A percentile compares a stretch with the other conserved stretches of the same genome.
Evolutionary conservation across 35 echinoderm and acorn worm species (phyloP).

Genomic region (Lytechinus variegatus): DNA sequence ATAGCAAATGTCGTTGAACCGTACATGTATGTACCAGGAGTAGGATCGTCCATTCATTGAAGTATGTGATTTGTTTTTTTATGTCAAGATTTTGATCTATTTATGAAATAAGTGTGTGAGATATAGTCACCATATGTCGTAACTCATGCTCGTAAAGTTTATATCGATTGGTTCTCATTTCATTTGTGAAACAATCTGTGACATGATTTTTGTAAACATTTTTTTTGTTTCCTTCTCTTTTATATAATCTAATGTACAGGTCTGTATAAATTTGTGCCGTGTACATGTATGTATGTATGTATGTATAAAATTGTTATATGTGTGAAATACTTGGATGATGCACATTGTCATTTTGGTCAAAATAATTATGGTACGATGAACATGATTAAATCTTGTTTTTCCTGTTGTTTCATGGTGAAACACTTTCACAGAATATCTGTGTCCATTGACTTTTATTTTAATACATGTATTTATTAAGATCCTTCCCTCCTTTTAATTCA

Average conservation of each 20-base stretch:
- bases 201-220: not conserved
- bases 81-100: not conserved
- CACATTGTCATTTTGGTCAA: not conserved
- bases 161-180: not conserved
- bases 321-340: not conserved
- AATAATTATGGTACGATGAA: not conserved
- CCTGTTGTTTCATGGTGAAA: slow-evolving; percentile 1
- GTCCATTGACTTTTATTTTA: not conserved
- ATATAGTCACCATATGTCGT: not conserved
- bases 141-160: slow-evolving; percentile 7
- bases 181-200: not conserved
- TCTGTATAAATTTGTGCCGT: no score
- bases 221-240: not conserved
- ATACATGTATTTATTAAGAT: not conserved
- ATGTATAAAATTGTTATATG: not conserved
- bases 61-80: not conserved
- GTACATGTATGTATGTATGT: not conserved
- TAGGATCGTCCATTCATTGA: not conserved
- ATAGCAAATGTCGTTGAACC: no score
- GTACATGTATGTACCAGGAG: no score
- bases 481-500: no score
- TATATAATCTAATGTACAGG: not conserved
- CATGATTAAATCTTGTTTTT: slow-evolving; percentile 11
- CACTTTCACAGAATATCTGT: not conserved
- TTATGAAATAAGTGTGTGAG: not conserved